phyloP scores from a whole-genome alignment of 2,797 vertebrate genomes.

The Hydrophis major region DNA sequence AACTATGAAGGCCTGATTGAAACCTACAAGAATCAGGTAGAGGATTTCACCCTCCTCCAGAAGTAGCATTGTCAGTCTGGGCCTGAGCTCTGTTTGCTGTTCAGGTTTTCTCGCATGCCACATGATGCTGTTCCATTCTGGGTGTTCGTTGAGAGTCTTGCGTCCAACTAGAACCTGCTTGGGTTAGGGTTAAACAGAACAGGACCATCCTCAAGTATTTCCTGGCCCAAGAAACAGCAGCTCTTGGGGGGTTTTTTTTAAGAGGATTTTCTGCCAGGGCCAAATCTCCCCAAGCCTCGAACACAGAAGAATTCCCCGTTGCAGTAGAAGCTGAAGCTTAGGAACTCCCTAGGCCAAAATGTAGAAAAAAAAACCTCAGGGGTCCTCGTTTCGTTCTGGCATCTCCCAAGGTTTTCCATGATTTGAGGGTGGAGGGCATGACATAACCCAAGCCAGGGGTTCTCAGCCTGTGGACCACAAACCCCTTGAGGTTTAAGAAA shows the following conservation, averaged over 20 bases:
- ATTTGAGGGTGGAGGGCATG: background rate
- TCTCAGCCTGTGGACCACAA: background rate
- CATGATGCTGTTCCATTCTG: background rate
- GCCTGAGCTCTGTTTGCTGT: background rate
- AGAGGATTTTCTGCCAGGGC: background rate
- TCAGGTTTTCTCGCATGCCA: too few relatives aligned
- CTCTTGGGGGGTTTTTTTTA: background rate
- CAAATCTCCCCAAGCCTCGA: background rate
- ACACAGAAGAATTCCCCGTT: background rate
- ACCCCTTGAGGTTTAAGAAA: background rate
- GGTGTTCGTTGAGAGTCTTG: background rate
- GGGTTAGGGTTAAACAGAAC: background rate
- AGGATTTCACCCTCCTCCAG: background rate
- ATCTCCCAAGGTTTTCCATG: background rate
- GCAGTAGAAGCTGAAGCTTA: background rate
- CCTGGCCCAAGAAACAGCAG: background rate
- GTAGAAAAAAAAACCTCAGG: background rate
- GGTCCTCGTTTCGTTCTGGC: background rate
- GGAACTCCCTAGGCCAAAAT: background rate
- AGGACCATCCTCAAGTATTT: background rate
- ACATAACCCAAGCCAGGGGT: background rate
- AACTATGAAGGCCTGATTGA: constrained; percentile 87
- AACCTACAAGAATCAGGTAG: constrained; percentile 87
- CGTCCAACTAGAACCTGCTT: background rate
- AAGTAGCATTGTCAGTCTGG: accelerated